A percentile compares a stretch with the other conserved stretches of the same genome.
These are phyloP conservation scores for Ephydatia muelleri DNA, from an alignment of 37 sponge, comb jelly and placozoan species.

Conservation along the genomic window DNA sequence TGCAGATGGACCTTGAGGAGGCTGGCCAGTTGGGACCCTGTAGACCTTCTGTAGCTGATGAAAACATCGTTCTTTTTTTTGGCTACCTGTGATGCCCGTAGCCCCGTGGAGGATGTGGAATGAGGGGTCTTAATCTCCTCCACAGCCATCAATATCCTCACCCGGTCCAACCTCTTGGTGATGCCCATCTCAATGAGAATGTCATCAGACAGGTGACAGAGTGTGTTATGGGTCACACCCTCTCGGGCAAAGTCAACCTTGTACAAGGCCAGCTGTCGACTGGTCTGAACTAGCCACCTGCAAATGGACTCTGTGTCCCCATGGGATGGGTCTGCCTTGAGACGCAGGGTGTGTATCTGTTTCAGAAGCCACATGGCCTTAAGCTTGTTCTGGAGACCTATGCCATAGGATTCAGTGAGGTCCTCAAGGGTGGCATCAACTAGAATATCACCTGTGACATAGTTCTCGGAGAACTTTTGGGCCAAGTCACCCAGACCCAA, in stretches of 20 bases:
- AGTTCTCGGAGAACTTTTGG: background rate
- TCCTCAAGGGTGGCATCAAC: constrained; percentile 33
- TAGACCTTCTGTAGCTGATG: constrained; percentile 49
- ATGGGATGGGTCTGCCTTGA: constrained; percentile 23
- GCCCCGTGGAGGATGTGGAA: background rate
- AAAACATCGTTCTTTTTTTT: constrained; percentile 52
- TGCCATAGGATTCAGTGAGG: constrained; percentile 9
- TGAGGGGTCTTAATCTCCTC: constrained; percentile 25
- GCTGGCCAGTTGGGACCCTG: constrained; percentile 64
- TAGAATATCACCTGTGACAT: constrained; percentile 46
- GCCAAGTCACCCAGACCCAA: constrained; percentile 31
- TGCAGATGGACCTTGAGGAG: constrained; percentile 53
- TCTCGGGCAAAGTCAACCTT: constrained; percentile 24
- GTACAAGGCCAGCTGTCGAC: constrained; percentile 35
- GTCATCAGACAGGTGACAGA: constrained; percentile 42
- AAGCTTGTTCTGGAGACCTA: constrained; percentile 26
- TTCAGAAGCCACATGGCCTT: constrained; percentile 37
- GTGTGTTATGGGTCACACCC: constrained; percentile 25
- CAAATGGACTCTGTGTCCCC: constrained; percentile 30
- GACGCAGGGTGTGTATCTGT: constrained; percentile 31
- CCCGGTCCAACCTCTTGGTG: constrained; percentile 7
- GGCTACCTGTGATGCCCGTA: background rate
- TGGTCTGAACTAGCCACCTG: constrained; percentile 32
- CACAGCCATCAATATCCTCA: constrained; percentile 21
- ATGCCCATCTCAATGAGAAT: constrained; percentile 28